A percentile compares a stretch with the other conserved stretches of the same genome.
These are phyloP conservation scores for Crocuta crocuta DNA, from an alignment of 2,113 vertebrate genomes.

Conservation along the genomic window DNA sequence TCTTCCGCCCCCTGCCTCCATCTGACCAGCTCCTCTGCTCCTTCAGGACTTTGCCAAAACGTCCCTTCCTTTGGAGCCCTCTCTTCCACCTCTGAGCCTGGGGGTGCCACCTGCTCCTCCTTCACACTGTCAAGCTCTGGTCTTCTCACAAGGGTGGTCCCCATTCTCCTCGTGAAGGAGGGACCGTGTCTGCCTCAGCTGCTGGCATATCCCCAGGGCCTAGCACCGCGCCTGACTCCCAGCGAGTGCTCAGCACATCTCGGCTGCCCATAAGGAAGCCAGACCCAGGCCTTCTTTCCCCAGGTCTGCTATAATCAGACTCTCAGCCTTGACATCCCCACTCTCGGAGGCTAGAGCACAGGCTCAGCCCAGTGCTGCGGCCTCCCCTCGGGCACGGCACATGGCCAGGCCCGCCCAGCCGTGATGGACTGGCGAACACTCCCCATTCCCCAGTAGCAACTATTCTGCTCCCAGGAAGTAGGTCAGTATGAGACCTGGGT, in stretches of 20 bases:
- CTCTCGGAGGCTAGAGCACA: not conserved
- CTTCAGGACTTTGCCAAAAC: not conserved
- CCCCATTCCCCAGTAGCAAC: not conserved
- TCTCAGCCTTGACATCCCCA: too few relatives aligned
- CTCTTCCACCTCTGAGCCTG: not conserved
- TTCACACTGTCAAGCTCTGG: not conserved
- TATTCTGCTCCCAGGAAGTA: not conserved
- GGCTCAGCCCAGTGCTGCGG: not conserved
- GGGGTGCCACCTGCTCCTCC: not conserved
- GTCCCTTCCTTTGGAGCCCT: not conserved
- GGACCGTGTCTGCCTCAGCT: not conserved
- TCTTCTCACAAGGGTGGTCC: not conserved
- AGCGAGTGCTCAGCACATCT: not conserved
- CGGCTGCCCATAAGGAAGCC: not conserved
- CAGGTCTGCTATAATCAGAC: not conserved
- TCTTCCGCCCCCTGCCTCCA: not conserved
- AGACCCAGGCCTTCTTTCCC: not conserved
- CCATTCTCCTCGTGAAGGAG: accelerated
- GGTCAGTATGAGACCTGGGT: not conserved
- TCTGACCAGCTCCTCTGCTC: not conserved
- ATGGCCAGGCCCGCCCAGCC: too few relatives aligned
- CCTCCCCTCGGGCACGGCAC: accelerated
- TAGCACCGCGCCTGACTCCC: not conserved
- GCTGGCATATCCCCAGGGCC: not conserved
- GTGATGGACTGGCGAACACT: accelerated